Conservation (phyloP, 2,888 invertebrate species). For the Ectemnius continuus region DNA sequence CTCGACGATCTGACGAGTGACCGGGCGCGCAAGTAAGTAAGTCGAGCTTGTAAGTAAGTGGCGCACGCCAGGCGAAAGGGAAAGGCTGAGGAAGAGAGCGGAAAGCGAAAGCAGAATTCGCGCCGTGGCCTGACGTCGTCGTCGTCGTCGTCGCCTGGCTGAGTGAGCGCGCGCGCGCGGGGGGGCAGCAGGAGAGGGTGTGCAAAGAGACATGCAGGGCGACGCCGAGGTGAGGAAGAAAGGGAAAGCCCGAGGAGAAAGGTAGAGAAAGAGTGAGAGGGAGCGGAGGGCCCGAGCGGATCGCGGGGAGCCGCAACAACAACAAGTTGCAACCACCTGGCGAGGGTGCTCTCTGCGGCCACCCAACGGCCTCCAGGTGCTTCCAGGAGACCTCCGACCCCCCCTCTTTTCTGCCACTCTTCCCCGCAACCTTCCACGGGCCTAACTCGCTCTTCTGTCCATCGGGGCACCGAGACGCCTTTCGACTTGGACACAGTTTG, state of each 20-base stretch:
- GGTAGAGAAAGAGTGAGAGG: slow-evolving; percentile 27
- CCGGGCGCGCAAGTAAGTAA: slow-evolving; percentile 1
- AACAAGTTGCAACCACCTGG: slow-evolving; percentile 76
- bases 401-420: neutral
- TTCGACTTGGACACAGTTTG: slow-evolving; percentile 1
- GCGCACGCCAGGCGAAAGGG: neutral
- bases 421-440: neutral
- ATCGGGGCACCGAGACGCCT: neutral
- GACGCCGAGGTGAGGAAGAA: slow-evolving; percentile 13
- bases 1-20: slow-evolving; percentile 1
- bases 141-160: no score
- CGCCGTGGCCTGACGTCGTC: no score
- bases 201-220: slow-evolving; percentile 7
- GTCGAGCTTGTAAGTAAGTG: slow-evolving; percentile 2
- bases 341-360: slow-evolving; percentile 64
- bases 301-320: slow-evolving; percentile 67
- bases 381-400: slow-evolving; percentile 61
- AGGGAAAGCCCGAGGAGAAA: slow-evolving; percentile 6
- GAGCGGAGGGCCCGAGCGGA: slow-evolving; percentile 49
- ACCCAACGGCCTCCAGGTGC: slow-evolving; percentile 72
- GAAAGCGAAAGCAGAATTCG: slow-evolving; percentile 5
- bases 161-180: no score
- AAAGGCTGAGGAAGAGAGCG: slow-evolving; percentile 2
- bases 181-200: slow-evolving; percentile 1
- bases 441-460: slow-evolving; percentile 4